Conservation (phyloP, 2,797 vertebrate species). For the Taeniopygia guttata region DNA sequence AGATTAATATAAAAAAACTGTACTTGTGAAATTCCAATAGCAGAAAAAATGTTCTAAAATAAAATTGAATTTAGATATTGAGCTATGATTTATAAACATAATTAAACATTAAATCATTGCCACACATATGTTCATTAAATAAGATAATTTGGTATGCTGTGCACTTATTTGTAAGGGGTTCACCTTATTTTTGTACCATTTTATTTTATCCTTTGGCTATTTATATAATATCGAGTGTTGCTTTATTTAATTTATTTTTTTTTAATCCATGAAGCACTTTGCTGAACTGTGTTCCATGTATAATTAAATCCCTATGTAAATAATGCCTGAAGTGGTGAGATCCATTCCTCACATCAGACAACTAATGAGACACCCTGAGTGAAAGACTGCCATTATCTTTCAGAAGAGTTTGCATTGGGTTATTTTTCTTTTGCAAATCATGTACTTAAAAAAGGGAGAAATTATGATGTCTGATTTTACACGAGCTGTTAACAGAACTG, state of each 20-base stretch:
- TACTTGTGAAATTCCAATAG: background rate
- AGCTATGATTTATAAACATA: background rate
- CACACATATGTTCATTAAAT: background rate
- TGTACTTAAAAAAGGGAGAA: background rate
- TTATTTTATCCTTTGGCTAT: background rate
- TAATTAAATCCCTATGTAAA: background rate
- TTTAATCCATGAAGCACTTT: background rate
- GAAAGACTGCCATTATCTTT: background rate
- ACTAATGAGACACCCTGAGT: background rate
- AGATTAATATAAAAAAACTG: background rate
- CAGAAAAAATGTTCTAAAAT: background rate
- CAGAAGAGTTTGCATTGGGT: background rate
- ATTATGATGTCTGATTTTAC: slow-evolving; percentile 16
- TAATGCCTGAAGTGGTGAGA: background rate
- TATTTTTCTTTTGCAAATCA: slow-evolving; percentile 1
- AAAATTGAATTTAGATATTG: background rate
- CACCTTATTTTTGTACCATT: background rate
- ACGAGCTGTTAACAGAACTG: slow-evolving; percentile 53
- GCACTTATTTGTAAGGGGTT: background rate
- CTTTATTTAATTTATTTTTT: background rate
- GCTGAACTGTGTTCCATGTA: background rate
- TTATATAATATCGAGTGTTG: background rate
- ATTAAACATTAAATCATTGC: background rate
- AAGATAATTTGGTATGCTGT: background rate
- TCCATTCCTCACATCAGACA: background rate